A percentile compares a stretch with the other conserved stretches of the same genome.
These are phyloP conservation scores for Ctenicera cuprea DNA, from an alignment of 2,888 invertebrate species.

Conservation along the genomic window DNA sequence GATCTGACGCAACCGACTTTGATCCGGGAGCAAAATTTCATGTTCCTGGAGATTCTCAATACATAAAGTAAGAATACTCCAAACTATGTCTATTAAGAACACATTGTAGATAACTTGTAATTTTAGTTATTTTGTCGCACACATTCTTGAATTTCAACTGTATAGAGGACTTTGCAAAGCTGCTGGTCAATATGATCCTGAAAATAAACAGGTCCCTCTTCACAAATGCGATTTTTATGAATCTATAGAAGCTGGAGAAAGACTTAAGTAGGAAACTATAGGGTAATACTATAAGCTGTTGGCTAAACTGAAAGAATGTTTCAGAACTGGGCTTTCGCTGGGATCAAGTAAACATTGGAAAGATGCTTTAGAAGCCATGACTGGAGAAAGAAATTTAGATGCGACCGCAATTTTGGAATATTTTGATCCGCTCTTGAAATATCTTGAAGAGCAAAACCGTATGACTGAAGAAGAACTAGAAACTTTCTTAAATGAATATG, in stretches of 20 bases:
- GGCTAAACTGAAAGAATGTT: neutral
- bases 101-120: neutral
- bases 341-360: constrained; percentile 75
- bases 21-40: constrained; percentile 73
- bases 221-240: constrained; percentile 64
- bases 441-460: constrained; percentile 73
- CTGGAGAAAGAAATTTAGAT: constrained; percentile 75
- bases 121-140: constrained; percentile 78
- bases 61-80: constrained; percentile 63
- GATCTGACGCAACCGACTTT: constrained; percentile 70
- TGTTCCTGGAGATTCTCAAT: constrained; percentile 70
- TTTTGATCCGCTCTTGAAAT: constrained; percentile 76
- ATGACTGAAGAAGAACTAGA: constrained; percentile 55
- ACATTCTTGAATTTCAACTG: constrained; percentile 88
- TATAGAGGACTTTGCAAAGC: constrained; percentile 81
- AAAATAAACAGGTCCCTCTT: constrained; percentile 64
- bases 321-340: constrained; percentile 73
- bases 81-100: too few species aligned
- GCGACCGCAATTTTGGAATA: constrained; percentile 76
- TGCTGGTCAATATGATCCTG: constrained; percentile 79
- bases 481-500: constrained; percentile 59
- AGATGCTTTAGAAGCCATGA: constrained; percentile 76
- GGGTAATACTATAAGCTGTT: neutral
- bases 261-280: constrained; percentile 72
- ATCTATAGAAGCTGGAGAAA: constrained; percentile 67